Conservation (phyloP, 2,113 vertebrate species). For the Chionis minor region DNA sequence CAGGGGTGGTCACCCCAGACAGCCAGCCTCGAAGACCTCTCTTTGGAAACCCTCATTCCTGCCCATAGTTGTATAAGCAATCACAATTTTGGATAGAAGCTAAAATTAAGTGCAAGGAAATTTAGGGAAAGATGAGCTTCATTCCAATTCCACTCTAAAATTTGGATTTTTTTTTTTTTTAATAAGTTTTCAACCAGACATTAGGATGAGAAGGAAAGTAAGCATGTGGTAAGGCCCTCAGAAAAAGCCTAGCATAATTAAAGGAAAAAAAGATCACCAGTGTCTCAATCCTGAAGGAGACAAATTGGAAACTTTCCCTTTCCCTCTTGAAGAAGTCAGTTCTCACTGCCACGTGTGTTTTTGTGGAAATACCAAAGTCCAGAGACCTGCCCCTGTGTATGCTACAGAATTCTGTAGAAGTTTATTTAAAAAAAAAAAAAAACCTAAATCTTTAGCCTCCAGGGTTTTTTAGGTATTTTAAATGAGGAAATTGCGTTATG, state of each 20-base stretch:
- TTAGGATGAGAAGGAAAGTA: not conserved
- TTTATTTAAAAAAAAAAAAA: not conserved
- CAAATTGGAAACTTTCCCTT: not conserved
- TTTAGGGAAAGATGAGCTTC: not conserved
- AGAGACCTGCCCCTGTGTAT: not conserved
- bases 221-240: not conserved
- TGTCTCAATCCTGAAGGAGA: not conserved
- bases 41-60: not conserved
- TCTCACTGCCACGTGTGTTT: not conserved
- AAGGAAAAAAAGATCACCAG: not conserved
- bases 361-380: not conserved
- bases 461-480: not conserved
- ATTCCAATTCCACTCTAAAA: not conserved
- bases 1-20: not conserved
- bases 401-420: not conserved
- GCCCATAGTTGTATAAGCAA: not conserved
- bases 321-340: not conserved
- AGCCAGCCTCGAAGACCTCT: not conserved
- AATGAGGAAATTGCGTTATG: not conserved
- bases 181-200: not conserved
- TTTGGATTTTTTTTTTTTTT: not conserved
- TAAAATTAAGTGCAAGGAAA: not conserved
- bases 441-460: not conserved
- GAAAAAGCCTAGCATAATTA: not conserved
- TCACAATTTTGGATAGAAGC: not conserved